Conservation (phyloP, 2,113 vertebrate species). For the Peromyscus polionotus region DNA sequence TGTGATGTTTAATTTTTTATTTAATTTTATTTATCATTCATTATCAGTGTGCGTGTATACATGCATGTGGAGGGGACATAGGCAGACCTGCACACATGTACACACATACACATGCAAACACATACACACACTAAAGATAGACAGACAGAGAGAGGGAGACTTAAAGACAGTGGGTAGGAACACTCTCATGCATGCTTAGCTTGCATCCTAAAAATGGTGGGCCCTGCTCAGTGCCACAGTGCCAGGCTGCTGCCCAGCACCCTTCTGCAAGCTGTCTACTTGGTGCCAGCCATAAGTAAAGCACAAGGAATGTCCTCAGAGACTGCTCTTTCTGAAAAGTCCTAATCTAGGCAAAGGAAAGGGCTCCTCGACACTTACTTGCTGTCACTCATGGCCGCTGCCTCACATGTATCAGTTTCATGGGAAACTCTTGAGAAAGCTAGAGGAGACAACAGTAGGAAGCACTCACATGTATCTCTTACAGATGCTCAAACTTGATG, state of each 20-base stretch:
- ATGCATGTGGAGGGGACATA: background rate
- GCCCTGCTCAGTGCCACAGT: background rate
- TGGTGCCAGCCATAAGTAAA: background rate
- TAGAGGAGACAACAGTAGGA: background rate
- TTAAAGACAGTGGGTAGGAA: background rate
- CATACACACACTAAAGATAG: background rate
- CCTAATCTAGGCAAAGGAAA: background rate
- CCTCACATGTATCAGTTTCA: background rate
- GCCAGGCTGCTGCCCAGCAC: background rate
- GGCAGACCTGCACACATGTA: background rate
- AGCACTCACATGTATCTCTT: background rate
- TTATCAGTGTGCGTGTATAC: background rate
- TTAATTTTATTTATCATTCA: background rate
- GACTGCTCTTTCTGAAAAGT: background rate
- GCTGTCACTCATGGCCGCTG: background rate
- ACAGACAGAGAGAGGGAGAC: background rate
- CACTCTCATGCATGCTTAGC: no score
- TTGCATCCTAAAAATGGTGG: background rate
- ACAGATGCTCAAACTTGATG: background rate
- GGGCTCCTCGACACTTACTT: background rate
- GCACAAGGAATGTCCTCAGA: background rate
- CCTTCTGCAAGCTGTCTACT: background rate
- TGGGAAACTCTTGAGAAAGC: background rate
- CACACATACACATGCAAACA: background rate
- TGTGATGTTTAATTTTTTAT: background rate